Base-by-base conservation (phyloP, 92 coral and sea anemone species). In the Porites cylindrica region DNA sequence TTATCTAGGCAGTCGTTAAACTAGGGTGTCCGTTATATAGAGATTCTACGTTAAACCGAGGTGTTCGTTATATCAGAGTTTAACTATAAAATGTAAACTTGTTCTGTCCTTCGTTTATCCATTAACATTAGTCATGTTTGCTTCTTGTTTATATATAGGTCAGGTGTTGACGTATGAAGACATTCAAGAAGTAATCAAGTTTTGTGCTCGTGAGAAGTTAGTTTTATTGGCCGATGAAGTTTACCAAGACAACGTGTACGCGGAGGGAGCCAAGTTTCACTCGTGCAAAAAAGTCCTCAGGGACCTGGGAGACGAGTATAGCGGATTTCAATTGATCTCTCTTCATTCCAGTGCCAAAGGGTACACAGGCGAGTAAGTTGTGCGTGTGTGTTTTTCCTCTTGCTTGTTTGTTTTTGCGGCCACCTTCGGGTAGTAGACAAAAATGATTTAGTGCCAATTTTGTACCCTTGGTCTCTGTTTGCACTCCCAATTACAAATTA, bases 341-440 rank as follows among this genome's bases (percentile, higher is more conserved):
- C 93, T 97, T 81, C 98, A 97, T 74, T 97, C 99, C 9, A 90
- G 97, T 26, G 96, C 99, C 4, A 95, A 97, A 51, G 99, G 99
- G 50, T 95, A 91, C 73, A 83, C 90, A 77, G 99, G 99, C 90
- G 99, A 97, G 99, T 97, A 92, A 88, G 99, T 56, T 56, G 61
- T 8, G 61, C 61, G 43, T 38, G 43, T n/a, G n/a, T 38, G 43
- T 29, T 38, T 1, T 38, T 38, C 43, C 43, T 38, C 43, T 38
- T 3, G 43, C 0, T 38, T 38, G 43, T 38, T 38, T 38, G 43
- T 38, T 38, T 38, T 38, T 38, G 43, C 43, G 43, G 43, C 43
- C 43, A 38, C 6, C 43, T 38, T 38, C 6, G 6, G 43, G 43
- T 0, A 38, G 43, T 38, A 4, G 43, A 38, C 6, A 38, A 38